Evolutionary conservation across 2,113 vertebrate species (phyloP).

Genomic region (Candoia aspera): DNA sequence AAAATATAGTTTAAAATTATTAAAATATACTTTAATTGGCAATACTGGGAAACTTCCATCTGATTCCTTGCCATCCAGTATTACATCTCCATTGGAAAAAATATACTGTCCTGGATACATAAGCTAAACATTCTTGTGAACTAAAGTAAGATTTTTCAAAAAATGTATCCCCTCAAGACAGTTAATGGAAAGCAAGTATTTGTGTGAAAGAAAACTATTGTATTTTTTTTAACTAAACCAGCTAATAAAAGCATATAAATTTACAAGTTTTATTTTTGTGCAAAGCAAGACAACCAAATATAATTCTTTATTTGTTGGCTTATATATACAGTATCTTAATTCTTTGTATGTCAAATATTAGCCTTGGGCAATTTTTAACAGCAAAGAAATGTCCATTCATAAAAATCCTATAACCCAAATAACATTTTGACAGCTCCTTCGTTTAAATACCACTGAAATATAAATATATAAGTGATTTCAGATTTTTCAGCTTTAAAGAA

Average conservation of each 20-base stretch:
- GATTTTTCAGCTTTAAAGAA: background rate
- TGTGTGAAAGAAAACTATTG: conserved; percentile 63
- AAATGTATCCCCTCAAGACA: conserved; percentile 64
- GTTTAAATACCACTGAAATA: background rate
- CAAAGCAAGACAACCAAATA: conserved; percentile 52
- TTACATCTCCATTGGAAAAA: background rate
- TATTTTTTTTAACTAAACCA: conserved; percentile 59
- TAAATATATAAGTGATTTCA: background rate
- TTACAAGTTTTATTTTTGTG: conserved; percentile 63
- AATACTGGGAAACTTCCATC: no score
- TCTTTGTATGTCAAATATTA: conserved; percentile 60
- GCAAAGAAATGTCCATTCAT: conserved; percentile 21
- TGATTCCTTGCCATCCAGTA: no score
- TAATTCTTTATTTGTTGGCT: conserved; percentile 63
- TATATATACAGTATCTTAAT: conserved; percentile 63
- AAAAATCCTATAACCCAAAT: conserved; percentile 47
- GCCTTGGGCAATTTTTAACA: conserved; percentile 58
- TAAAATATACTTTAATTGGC: no score
- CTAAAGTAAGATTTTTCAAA: conserved; percentile 45
- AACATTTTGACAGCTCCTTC: conserved; percentile 17
- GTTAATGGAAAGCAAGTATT: conserved; percentile 67
- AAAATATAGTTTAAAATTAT: no score
- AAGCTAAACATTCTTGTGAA: conserved; percentile 43
- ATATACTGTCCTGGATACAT: conserved; percentile 44
- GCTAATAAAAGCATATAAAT: conserved; percentile 64